A percentile compares a stretch with the other conserved stretches of the same genome.
Conservation (phyloP, 2,797 vertebrate species). For the Danio jaintianensis region DNA sequence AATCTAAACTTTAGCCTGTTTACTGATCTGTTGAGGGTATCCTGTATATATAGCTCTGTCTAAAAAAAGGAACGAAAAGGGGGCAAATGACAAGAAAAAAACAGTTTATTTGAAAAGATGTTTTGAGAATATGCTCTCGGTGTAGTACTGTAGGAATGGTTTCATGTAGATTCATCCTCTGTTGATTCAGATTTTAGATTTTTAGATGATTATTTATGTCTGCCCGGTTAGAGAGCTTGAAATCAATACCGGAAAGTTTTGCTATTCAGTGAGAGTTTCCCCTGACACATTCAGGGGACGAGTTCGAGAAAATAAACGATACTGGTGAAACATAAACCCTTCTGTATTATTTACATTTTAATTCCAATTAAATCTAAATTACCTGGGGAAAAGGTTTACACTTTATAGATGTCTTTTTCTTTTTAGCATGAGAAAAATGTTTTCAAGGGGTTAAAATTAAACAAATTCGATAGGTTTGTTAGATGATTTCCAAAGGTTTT, state of each 20-base stretch:
- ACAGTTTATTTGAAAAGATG: slow-evolving; percentile 93
- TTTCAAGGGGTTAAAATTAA: background rate
- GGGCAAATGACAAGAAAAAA: slow-evolving; percentile 76
- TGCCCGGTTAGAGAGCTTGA: slow-evolving; percentile 82
- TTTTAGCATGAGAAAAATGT: too few species aligned
- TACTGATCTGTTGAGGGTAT: slow-evolving; percentile 91
- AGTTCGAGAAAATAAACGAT: slow-evolving; percentile 78
- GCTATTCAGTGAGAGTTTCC: slow-evolving; percentile 90
- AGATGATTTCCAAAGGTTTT: too few species aligned
- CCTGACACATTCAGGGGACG: slow-evolving; percentile 82
- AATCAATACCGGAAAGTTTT: slow-evolving; percentile 84
- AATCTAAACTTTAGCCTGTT: slow-evolving; percentile 65
- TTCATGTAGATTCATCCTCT: slow-evolving; percentile 93
- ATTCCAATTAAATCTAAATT: background rate
- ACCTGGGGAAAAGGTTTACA: background rate
- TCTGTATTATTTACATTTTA: slow-evolving; percentile 69
- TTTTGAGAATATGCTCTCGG: slow-evolving; percentile 95
- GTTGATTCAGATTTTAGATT: slow-evolving; percentile 90
- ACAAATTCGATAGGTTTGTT: background rate
- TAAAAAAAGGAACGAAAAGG: slow-evolving; percentile 64
- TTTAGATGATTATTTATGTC: slow-evolving; percentile 99
- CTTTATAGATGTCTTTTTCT: too few species aligned
- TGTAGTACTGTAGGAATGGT: slow-evolving; percentile 97
- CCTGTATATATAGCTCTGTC: slow-evolving; percentile 93
- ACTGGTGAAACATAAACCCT: slow-evolving; percentile 68